A percentile compares a stretch with the other conserved stretches of the same genome.
These are phyloP conservation scores for Eurytoma californica DNA, from an alignment of 2,888 invertebrate species.

Conservation along the genomic window DNA sequence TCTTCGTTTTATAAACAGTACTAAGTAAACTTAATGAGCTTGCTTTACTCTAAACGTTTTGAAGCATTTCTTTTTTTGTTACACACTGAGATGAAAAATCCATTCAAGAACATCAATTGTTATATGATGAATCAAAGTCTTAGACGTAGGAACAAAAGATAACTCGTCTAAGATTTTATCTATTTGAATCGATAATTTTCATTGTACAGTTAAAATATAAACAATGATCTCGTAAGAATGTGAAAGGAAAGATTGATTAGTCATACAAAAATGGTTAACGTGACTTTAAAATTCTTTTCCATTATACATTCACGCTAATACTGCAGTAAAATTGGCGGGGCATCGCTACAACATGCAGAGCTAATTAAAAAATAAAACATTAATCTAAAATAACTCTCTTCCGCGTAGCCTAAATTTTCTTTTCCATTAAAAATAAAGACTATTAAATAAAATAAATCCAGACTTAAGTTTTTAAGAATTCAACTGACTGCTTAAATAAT, in stretches of 20 bases:
- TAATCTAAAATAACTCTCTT: constrained; percentile 40
- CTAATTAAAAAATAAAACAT: constrained; percentile 41
- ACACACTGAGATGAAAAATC: constrained; percentile 27
- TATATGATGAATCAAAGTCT: constrained; percentile 25
- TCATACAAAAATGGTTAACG: constrained; percentile 13
- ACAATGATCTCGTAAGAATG: constrained; percentile 14
- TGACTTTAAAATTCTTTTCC: constrained; percentile 40
- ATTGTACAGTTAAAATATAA: background rate
- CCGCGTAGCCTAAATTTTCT: constrained; percentile 7
- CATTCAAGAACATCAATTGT: constrained; percentile 55
- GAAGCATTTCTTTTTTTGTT: constrained; percentile 1
- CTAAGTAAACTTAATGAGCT: constrained; percentile 6
- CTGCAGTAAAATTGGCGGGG: constrained; percentile 50
- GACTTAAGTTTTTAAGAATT: constrained; percentile 39
- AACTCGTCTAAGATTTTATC: constrained; percentile 21
- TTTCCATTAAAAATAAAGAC: constrained; percentile 29
- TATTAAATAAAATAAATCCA: constrained; percentile 37
- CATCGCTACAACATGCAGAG: constrained; percentile 50
- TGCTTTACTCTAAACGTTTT: background rate
- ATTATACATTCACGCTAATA: constrained; percentile 61
- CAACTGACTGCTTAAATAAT: constrained; percentile 41
- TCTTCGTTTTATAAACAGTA: background rate
- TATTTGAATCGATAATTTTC: background rate
- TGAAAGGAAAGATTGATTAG: constrained; percentile 15
- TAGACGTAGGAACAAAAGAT: constrained; percentile 27